Base-by-base conservation (phyloP, 2,113 vertebrate genomes). In the Lutjanus erythropterus region DNA sequence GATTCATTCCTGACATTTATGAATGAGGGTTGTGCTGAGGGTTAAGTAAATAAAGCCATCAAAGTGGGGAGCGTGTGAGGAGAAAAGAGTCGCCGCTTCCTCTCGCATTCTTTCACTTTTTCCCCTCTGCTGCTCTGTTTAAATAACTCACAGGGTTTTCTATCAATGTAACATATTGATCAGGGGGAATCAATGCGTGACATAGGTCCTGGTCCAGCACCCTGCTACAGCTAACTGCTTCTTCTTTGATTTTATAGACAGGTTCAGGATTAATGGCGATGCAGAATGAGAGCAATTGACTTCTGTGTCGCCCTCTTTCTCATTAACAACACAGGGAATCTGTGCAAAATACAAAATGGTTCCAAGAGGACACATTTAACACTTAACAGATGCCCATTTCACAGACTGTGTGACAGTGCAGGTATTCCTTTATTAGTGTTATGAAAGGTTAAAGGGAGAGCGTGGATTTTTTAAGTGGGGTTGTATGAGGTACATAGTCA, bases 231-330 rank as follows among this genome's bases (percentile, higher is more conserved):
- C 88, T 83, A 91, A 92, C 88, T 89, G 86, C 90, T 56, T 78
- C 79, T 82, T 47, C 89, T 91, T 91, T 89, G 90, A 93, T 91
- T 92, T 90, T 86, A 90, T 78, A 71, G 90, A 88, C 92, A 90
- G 76, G 11, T 47, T 72, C 9, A 78, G 85, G 91, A 93, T 94
- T 92, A 93, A 94, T 92, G 87, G 86, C 68, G 78, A 84, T 88
- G 72, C 78, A 53, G 78, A 53, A 47, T 75, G 64, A 80, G 81
- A 81, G 79, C 82, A 52, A 89, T 78, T 80, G 88, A 90, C 83
- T 89, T 53, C 50, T 62, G 35, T 64, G 62, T 86, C 35, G 50
- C 67, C 78, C 18, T 53, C 70, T 70, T 59, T 85, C 71, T 86
- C 71, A 70, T 87, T 75, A 72, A 71, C 83, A 69, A 58, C 53